Conservation (phyloP, 1,140 invertebrate species). For the Cardiocondyla obscurior region DNA sequence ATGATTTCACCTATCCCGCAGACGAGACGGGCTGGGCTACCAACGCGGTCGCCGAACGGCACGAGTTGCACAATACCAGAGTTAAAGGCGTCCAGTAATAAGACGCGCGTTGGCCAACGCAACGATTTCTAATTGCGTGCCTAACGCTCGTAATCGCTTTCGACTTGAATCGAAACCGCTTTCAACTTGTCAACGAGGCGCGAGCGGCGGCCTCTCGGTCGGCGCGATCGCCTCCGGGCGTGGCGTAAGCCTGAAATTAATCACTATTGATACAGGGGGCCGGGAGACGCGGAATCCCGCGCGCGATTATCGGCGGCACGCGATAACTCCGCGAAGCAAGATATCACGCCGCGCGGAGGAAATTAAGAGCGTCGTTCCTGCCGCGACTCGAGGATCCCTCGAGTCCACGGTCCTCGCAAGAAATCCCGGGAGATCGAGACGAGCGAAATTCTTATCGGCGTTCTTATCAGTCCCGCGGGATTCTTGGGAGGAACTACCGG, state of each 20-base stretch:
- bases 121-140: constrained; percentile 55
- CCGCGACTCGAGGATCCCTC: not conserved
- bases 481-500: constrained; percentile 32
- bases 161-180: constrained; percentile 37
- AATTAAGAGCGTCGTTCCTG: not conserved
- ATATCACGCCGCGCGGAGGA: not conserved
- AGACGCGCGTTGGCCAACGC: constrained; percentile 36
- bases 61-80: constrained; percentile 36
- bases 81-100: constrained; percentile 40
- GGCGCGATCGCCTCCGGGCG: not conserved
- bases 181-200: constrained; percentile 23
- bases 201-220: not conserved
- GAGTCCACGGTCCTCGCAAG: too few species aligned
- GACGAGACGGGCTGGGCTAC: too few species aligned
- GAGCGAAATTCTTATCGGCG: constrained; percentile 7
- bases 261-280: not conserved
- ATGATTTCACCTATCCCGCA: constrained; percentile 12
- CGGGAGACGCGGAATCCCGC: not conserved
- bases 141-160: constrained; percentile 53
- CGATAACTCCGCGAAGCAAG: constrained; percentile 7
- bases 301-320: not conserved
- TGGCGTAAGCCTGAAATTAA: not conserved
- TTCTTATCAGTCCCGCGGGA: constrained; percentile 43
- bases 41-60: not conserved
- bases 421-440: not conserved